phyloP scores from a whole-genome alignment of 1,140 invertebrate genomes.

The Drosophila lacteicornis region DNA sequence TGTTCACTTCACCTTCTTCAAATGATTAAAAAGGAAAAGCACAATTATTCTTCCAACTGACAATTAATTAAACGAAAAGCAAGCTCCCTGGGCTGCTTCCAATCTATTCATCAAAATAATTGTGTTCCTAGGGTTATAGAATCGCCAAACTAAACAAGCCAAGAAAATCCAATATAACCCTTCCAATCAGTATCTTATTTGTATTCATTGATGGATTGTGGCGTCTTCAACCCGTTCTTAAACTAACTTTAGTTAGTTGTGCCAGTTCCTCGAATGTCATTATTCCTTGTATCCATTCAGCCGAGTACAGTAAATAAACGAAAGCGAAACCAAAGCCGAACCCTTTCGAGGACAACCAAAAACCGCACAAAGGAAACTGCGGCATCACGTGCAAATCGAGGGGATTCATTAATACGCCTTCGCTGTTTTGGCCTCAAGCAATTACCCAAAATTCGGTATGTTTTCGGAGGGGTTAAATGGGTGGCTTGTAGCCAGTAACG shows the following conservation, averaged over 20 bases:
- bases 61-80: slow-evolving; percentile 12
- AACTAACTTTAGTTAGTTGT: slow-evolving; percentile 22
- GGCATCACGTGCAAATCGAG: slow-evolving; percentile 42
- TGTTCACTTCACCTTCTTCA: not conserved
- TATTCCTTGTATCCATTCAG: slow-evolving; percentile 13
- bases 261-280: slow-evolving; percentile 19
- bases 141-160: not conserved
- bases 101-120: slow-evolving; percentile 20
- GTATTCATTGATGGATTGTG: slow-evolving; percentile 36
- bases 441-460: slow-evolving; percentile 41
- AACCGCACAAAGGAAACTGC: slow-evolving; percentile 32
- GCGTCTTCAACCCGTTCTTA: slow-evolving; percentile 4
- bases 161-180: slow-evolving; percentile 1
- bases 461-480: slow-evolving; percentile 9
- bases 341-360: slow-evolving; percentile 19
- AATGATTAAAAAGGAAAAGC: slow-evolving; percentile 1
- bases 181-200: slow-evolving; percentile 41
- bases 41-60: not conserved
- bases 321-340: not conserved
- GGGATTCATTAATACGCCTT: slow-evolving; percentile 47
- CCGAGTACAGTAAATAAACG: slow-evolving; percentile 30
- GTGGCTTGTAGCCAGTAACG: slow-evolving; percentile 31
- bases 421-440: slow-evolving; percentile 46
- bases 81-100: too few species aligned
- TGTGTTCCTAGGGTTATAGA: slow-evolving; percentile 26